These are phyloP conservation scores for Mya arenaria DNA, from an alignment of 1,140 invertebrate genomes.

Conservation along the genomic window DNA sequence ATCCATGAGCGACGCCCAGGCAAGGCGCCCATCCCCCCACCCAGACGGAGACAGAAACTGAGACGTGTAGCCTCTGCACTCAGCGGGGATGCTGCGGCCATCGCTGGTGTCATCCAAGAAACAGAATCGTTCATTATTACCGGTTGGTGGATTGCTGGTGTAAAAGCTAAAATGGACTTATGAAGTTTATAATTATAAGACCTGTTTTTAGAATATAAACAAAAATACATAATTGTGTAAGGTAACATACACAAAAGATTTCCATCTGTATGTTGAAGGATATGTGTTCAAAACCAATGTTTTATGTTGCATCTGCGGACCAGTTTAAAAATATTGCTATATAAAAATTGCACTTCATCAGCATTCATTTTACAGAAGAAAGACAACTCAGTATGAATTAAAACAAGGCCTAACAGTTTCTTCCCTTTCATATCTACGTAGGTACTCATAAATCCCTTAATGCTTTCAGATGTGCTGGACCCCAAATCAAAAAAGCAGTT, in stretches of 20 bases:
- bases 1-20: slow-evolving; percentile 71
- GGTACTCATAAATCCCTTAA: too few relatives aligned
- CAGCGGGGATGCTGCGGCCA: not conserved
- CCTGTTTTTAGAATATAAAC: not conserved
- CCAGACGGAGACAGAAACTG: slow-evolving; percentile 60
- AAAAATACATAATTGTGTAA: not conserved
- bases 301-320: too few relatives aligned
- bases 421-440: too few relatives aligned
- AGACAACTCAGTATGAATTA: too few relatives aligned
- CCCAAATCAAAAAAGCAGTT: slow-evolving; percentile 89
- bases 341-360: too few relatives aligned
- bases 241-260: too few relatives aligned
- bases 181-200: not conserved
- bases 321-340: too few relatives aligned
- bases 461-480: slow-evolving; percentile 88
- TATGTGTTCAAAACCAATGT: too few relatives aligned
- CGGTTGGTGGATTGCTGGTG: slow-evolving; percentile 32
- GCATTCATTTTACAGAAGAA: too few relatives aligned
- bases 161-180: not conserved
- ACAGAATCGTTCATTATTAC: slow-evolving; percentile 44
- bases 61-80: slow-evolving; percentile 55
- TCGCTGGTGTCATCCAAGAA: slow-evolving; percentile 14
- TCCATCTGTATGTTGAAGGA: too few relatives aligned
- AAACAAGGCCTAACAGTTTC: too few relatives aligned
- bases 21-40: slow-evolving; percentile 58